Conservation (phyloP, 2,797 vertebrate species). For the Cygnus olor region DNA sequence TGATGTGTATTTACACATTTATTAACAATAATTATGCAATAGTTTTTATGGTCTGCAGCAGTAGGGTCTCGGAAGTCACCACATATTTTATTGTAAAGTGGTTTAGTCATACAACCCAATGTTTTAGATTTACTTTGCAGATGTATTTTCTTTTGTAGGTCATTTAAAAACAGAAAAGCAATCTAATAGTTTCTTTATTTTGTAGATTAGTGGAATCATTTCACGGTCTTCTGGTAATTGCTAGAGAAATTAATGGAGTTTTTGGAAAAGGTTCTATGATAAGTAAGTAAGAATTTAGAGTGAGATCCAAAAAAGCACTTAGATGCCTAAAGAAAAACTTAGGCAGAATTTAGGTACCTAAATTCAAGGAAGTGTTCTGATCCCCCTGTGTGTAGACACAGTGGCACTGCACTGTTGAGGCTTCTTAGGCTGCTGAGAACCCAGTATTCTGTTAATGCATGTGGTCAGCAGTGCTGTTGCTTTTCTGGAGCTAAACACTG, state of each 20-base stretch:
- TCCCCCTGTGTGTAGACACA: neutral
- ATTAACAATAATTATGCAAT: neutral
- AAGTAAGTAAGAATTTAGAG: neutral
- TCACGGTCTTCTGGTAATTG: conserved; percentile 41
- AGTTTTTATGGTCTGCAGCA: neutral
- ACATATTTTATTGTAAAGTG: conserved; percentile 7
- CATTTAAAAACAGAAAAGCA: conserved; percentile 31
- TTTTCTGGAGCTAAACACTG: neutral
- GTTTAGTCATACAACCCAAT: neutral
- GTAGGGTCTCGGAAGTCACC: neutral
- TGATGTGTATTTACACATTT: neutral
- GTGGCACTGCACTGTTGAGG: neutral
- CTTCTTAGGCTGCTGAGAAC: neutral
- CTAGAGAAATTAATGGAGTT: conserved; percentile 52
- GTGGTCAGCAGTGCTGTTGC: neutral
- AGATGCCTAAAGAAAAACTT: conserved; percentile 18
- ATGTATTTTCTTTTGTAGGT: conserved; percentile 22
- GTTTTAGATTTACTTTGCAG: conserved; percentile 24
- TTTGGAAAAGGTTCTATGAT: conserved; percentile 41
- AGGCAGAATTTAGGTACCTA: conserved; percentile 16
- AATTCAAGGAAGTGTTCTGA: neutral
- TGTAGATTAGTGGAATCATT: conserved; percentile 37
- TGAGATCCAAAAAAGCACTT: conserved; percentile 64
- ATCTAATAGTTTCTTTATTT: neutral
- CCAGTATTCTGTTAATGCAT: rapidly evolving